Percentiles rank a stretch among this genome's conserved stretches.
phyloP scores from a whole-genome alignment of 2,113 vertebrate species.

The Delphinapterus leucas region DNA sequence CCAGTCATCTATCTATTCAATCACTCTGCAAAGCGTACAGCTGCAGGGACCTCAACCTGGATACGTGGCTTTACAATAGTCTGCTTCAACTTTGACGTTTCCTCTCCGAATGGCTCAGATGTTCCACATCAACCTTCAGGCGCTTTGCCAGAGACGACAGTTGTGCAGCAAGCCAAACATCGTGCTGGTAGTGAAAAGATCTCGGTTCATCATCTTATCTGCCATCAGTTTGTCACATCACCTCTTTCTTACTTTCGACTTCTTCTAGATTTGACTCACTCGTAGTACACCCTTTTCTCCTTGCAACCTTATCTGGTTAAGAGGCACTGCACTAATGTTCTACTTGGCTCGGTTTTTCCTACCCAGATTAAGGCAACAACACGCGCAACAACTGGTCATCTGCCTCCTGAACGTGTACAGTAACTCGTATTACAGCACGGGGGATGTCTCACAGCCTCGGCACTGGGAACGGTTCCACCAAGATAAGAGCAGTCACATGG shows the following conservation, averaged over 20 bases:
- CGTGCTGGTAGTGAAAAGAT: background rate
- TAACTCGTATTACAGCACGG: background rate
- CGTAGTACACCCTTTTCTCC: background rate
- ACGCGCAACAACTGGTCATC: rapidly evolving
- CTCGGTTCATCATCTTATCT: conserved; percentile 32
- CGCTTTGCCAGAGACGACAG: conserved; percentile 7
- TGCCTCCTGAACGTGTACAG: background rate
- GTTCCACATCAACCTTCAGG: conserved; percentile 22
- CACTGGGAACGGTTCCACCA: background rate
- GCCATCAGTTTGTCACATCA: background rate
- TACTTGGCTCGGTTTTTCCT: background rate
- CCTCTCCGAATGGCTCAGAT: conserved; percentile 22
- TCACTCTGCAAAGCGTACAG: background rate
- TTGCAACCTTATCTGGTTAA: background rate
- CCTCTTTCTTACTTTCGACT: conserved; percentile 42
- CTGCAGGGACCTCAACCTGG: background rate
- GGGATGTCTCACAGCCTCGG: background rate
- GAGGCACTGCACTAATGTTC: background rate
- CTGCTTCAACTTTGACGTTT: background rate
- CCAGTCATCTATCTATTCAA: background rate
- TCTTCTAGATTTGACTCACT: conserved; percentile 45
- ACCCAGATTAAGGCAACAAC: background rate
- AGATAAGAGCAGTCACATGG: background rate
- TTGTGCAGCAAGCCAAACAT: background rate
- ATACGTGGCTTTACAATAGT: background rate